Percentiles rank a stretch among this genome's conserved stretches.
These are phyloP conservation scores for Diplosoma virens DNA, from an alignment of 23 tunicate genomes.

Conservation along the genomic window DNA sequence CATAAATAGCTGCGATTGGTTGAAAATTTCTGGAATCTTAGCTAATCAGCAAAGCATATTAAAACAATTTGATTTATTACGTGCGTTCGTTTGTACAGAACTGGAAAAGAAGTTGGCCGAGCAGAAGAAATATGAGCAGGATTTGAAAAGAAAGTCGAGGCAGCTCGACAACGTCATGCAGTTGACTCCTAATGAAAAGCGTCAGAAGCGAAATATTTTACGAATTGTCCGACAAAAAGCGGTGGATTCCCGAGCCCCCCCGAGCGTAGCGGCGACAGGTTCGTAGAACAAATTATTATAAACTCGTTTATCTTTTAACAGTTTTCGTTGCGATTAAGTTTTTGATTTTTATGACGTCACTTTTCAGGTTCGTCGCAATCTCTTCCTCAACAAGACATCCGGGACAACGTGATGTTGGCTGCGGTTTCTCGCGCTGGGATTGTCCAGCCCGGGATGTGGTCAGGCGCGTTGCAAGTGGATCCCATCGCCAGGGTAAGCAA, in stretches of 20 bases:
- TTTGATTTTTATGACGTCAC: background rate
- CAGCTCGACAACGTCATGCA: slow-evolving; percentile 50
- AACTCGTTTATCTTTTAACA: background rate
- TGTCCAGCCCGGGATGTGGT: slow-evolving; percentile 35
- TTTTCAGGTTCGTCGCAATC: background rate
- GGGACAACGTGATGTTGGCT: slow-evolving; percentile 16
- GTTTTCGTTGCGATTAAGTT: background rate
- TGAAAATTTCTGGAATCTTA: too few relatives aligned
- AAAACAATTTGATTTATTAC: too few relatives aligned
- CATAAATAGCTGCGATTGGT: too few relatives aligned
- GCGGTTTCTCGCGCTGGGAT: slow-evolving; percentile 8
- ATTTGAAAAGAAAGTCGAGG: slow-evolving; percentile 79
- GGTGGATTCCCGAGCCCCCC: slow-evolving; percentile 33
- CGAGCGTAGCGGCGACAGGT: slow-evolving; percentile 1
- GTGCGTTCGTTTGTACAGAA: slow-evolving; percentile 40
- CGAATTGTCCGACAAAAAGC: slow-evolving; percentile 68
- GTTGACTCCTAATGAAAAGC: slow-evolving; percentile 70
- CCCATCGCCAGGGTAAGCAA: background rate
- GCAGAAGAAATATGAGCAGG: slow-evolving; percentile 71
- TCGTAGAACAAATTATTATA: background rate
- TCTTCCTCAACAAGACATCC: background rate
- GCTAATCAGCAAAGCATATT: too few relatives aligned
- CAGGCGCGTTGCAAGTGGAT: slow-evolving; percentile 33
- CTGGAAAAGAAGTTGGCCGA: slow-evolving; percentile 75
- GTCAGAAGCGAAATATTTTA: slow-evolving; percentile 54